Percentiles rank a stretch among this genome's conserved stretches.
Evolutionary conservation across 1,140 invertebrate species (phyloP).

Genomic region (Drosophila oshimai): DNA sequence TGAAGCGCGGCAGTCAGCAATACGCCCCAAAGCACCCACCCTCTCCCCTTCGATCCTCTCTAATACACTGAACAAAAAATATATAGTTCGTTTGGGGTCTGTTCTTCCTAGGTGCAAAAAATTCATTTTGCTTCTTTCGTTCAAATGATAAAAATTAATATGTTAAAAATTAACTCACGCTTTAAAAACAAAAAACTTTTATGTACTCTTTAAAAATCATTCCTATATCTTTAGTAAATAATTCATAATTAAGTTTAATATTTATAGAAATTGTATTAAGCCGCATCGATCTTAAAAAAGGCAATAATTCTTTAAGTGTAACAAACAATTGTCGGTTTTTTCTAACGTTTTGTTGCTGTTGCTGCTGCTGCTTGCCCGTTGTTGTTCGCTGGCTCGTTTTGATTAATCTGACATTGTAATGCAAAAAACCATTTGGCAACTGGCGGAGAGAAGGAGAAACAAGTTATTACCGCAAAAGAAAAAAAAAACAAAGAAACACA

Average conservation of each 20-base stretch:
- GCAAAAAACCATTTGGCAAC: slow-evolving; percentile 77
- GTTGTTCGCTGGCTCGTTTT: slow-evolving; percentile 69
- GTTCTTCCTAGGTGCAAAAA: no score
- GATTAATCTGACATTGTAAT: slow-evolving; percentile 81
- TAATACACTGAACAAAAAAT: neutral
- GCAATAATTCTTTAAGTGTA: slow-evolving; percentile 2
- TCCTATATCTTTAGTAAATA: no score
- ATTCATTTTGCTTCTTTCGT: no score
- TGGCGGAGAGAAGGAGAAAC: slow-evolving; percentile 37
- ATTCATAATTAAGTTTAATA: no score
- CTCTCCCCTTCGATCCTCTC: neutral
- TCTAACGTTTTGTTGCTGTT: slow-evolving; percentile 58
- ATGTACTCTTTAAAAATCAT: no score
- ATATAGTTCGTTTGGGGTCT: no score
- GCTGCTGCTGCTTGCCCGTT: slow-evolving; percentile 25
- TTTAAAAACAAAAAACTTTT: no score
- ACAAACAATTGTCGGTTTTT: slow-evolving; percentile 78
- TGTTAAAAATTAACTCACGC: no score
- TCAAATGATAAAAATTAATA: neutral
- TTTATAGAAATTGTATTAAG: no score
- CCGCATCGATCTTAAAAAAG: no score
- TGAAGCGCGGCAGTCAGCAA: slow-evolving; percentile 59
- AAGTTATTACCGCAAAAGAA: slow-evolving; percentile 52
- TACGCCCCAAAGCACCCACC: slow-evolving; percentile 32
- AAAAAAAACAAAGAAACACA: neutral